Conservation (phyloP, 1,140 invertebrate genomes). For the Probaryconus sp. region DNA sequence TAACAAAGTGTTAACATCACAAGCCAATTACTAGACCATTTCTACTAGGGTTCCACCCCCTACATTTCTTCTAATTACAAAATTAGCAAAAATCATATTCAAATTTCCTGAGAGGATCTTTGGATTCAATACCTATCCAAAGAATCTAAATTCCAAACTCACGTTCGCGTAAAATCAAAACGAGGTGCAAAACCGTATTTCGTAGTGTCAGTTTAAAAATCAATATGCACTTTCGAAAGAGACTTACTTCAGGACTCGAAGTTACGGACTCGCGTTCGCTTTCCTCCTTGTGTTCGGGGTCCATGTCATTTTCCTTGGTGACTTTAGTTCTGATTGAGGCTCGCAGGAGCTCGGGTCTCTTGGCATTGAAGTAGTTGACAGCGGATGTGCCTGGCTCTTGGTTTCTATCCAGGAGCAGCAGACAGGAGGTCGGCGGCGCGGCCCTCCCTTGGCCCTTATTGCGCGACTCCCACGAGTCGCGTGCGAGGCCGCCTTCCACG, state of each 20-base stretch:
- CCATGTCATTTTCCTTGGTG: slow-evolving; percentile 69
- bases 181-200: no score
- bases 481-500: slow-evolving; percentile 62
- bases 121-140: no score
- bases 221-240: no score
- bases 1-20: no score
- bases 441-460: slow-evolving; percentile 53
- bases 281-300: slow-evolving; percentile 70
- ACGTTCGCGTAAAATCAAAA: no score
- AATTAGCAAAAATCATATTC: no score
- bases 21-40: no score
- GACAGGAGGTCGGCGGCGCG: slow-evolving; percentile 54
- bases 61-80: no score
- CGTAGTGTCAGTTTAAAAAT: no score
- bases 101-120: no score
- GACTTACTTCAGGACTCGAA: slow-evolving; percentile 70
- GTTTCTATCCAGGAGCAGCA: slow-evolving; percentile 34
- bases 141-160: no score
- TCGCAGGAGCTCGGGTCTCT: not conserved
- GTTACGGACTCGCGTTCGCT: slow-evolving; percentile 67
- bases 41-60: no score
- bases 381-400: slow-evolving; percentile 35
- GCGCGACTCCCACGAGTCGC: slow-evolving; percentile 52
- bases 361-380: slow-evolving; percentile 46
- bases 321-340: slow-evolving; percentile 28